phyloP scores from a whole-genome alignment of 2,113 vertebrate species.

The Bagarius yarrelli region DNA sequence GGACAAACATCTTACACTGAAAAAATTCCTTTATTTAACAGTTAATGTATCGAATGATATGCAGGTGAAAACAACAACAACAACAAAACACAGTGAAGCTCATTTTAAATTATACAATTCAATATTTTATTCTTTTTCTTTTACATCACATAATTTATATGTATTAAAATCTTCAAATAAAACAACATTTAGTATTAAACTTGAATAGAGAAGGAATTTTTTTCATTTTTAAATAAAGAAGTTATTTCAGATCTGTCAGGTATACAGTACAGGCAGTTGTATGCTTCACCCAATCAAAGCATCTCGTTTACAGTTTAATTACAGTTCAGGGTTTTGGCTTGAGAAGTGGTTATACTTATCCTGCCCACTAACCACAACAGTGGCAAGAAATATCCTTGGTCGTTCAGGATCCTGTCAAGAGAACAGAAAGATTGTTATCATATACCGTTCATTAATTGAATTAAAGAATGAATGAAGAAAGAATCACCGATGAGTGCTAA shows the following conservation, averaged over 20 bases:
- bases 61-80: neutral
- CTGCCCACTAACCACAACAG: conserved; percentile 63
- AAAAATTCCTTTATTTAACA: neutral
- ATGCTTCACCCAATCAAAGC: neutral
- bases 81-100: too few species aligned
- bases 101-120: neutral
- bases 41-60: neutral
- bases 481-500: neutral
- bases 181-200: too few species aligned
- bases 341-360: conserved; percentile 72
- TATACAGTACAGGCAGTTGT: neutral
- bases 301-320: neutral
- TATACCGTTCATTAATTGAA: neutral
- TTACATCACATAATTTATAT: neutral
- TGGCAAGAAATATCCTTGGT: conserved; percentile 67
- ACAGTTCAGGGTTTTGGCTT: conserved; percentile 41
- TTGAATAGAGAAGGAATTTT: too few species aligned
- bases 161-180: conserved; percentile 21
- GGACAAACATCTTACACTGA: neutral
- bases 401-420: conserved; percentile 67
- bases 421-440: neutral
- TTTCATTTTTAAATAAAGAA: neutral
- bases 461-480: too few species aligned
- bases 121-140: neutral
- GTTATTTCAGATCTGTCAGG: neutral